Percentiles rank a stretch among this genome's conserved stretches.
Conservation (phyloP, 2,797 vertebrate species). For the Scolopax rusticola region DNA sequence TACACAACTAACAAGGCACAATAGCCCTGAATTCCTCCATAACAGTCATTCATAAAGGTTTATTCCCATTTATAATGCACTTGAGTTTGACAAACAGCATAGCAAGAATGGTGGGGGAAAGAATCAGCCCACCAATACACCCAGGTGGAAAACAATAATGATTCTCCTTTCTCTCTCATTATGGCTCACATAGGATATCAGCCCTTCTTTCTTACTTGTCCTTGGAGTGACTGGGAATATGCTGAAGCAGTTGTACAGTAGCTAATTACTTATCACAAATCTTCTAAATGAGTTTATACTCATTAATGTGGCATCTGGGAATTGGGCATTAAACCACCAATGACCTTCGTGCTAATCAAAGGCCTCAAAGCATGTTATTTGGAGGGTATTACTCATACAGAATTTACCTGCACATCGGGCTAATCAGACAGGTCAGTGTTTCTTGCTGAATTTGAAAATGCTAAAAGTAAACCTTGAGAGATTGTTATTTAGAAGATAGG, state of each 20-base stretch:
- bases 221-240: slow-evolving; percentile 26
- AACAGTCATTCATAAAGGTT: not conserved
- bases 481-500: not conserved
- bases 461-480: not conserved
- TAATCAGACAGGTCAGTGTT: not conserved
- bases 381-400: not conserved
- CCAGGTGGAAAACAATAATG: not conserved
- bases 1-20: not conserved
- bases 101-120: not conserved
- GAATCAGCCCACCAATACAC: not conserved
- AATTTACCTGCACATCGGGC: not conserved
- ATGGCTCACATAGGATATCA: not conserved
- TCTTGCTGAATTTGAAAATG: not conserved
- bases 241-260: slow-evolving; percentile 13
- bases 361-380: slow-evolving; percentile 1
- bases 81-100: not conserved
- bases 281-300: slow-evolving; percentile 56
- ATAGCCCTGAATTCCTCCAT: not conserved
- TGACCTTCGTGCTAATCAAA: slow-evolving; percentile 48
- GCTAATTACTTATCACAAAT: slow-evolving; percentile 65
- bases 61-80: not conserved
- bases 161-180: not conserved
- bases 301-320: slow-evolving; percentile 58
- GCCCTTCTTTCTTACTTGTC: not conserved
- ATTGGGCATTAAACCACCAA: slow-evolving; percentile 27